phyloP scores from a whole-genome alignment of 2,888 invertebrate genomes.

The Andrena dorsata region DNA sequence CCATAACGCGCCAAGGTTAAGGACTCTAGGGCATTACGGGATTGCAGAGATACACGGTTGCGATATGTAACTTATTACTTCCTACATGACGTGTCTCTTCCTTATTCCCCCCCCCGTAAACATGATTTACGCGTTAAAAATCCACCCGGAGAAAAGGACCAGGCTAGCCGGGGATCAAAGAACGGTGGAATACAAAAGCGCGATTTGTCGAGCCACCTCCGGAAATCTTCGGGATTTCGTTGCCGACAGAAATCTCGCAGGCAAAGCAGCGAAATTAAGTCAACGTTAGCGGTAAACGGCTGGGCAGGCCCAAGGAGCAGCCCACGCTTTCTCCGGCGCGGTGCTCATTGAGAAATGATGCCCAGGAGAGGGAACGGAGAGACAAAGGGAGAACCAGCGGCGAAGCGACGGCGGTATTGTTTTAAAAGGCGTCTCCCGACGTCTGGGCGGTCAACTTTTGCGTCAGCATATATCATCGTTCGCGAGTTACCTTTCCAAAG shows the following conservation, averaged over 20 bases:
- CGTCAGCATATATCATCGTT: slow-evolving; percentile 66
- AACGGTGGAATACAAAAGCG: no score
- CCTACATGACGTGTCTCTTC: slow-evolving; percentile 16
- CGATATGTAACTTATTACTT: slow-evolving; percentile 61
- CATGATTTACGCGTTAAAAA: no score
- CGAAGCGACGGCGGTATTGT: slow-evolving; percentile 58
- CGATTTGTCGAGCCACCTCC: no score
- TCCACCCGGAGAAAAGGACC: no score
- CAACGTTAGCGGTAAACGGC: slow-evolving; percentile 68
- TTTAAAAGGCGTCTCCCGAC: slow-evolving; percentile 63
- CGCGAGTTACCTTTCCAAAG: slow-evolving; percentile 69
- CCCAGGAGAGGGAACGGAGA: background rate
- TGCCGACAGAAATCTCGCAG: background rate
- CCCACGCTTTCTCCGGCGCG: slow-evolving; percentile 61
- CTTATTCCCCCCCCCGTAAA: no score
- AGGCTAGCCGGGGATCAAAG: no score
- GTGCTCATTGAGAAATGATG: slow-evolving; percentile 54
- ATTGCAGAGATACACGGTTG: slow-evolving; percentile 62
- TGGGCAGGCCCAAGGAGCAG: slow-evolving; percentile 60
- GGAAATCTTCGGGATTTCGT: background rate
- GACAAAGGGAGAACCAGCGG: slow-evolving; percentile 17
- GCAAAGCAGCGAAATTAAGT: slow-evolving; percentile 47
- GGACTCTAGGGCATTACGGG: slow-evolving; percentile 71
- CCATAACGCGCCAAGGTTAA: slow-evolving; percentile 71
- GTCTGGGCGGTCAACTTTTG: slow-evolving; percentile 68